These are phyloP conservation scores for Eupeodes latifasciatus DNA, from an alignment of 2,888 invertebrate species.

Conservation along the genomic window DNA sequence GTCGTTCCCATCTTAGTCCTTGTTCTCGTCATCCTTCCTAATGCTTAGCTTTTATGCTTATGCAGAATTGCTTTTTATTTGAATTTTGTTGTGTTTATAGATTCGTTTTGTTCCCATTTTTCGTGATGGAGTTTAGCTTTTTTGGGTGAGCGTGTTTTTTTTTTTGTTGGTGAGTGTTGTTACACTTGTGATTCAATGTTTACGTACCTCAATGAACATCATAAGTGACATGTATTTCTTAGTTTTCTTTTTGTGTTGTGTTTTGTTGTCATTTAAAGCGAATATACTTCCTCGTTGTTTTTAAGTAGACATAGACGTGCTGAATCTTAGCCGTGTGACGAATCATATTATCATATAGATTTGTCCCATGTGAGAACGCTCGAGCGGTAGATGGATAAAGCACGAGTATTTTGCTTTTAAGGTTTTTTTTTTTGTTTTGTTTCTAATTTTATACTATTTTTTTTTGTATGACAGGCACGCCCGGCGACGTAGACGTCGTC, in stretches of 20 bases:
- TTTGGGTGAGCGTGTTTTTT: not conserved
- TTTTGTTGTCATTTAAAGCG: constrained; percentile 8
- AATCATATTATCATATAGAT: constrained; percentile 64
- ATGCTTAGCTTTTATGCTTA: constrained; percentile 47
- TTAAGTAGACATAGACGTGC: constrained; percentile 8
- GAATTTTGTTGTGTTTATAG: constrained; percentile 1
- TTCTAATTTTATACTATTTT: not conserved
- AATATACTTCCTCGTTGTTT: constrained; percentile 19
- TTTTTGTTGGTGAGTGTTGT: not conserved
- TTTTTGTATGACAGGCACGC: not conserved
- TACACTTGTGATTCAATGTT: constrained; percentile 62
- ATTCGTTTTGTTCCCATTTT: not conserved
- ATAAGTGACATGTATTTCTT: constrained; percentile 46
- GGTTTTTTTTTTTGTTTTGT: not conserved
- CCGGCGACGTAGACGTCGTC: too few species aligned
- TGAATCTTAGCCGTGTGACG: constrained; percentile 48
- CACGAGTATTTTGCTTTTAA: constrained; percentile 37
- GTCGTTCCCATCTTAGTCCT: too few species aligned
- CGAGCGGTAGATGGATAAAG: constrained; percentile 7
- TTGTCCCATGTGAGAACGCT: constrained; percentile 66
- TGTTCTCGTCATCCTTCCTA: not conserved
- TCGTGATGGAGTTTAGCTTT: not conserved
- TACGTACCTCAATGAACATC: constrained; percentile 56
- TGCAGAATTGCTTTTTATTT: constrained; percentile 27
- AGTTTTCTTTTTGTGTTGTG: not conserved